Evolutionary conservation across 2,888 invertebrate genomes (phyloP).

Genomic region (Drosophila emarginata): DNA sequence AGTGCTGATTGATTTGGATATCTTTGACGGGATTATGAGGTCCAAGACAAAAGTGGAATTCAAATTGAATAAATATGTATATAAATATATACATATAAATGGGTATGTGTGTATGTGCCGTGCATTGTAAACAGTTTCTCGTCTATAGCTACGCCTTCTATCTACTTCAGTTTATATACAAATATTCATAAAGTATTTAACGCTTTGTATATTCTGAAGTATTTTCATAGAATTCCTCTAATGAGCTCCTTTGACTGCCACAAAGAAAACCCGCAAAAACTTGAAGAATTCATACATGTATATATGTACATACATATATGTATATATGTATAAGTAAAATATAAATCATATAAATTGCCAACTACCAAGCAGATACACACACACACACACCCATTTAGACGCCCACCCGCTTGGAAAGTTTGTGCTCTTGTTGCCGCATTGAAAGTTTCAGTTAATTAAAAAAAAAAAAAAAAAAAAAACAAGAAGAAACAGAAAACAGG

Average conservation of each 20-base stretch:
- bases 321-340: background rate
- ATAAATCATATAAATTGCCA: conserved; percentile 19
- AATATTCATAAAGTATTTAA: background rate
- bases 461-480: conserved; percentile 9
- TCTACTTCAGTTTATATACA: background rate
- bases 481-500: background rate
- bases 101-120: background rate
- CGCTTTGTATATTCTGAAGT: background rate
- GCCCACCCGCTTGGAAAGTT: conserved; percentile 32
- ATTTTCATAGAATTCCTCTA: background rate
- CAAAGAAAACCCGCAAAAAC: conserved; percentile 57
- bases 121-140: conserved; percentile 14
- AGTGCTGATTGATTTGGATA: conserved; percentile 49
- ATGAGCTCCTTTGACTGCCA: conserved; percentile 23
- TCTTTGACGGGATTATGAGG: conserved; percentile 43
- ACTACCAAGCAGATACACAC: background rate
- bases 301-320: background rate
- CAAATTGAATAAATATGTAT: conserved; percentile 9
- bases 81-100: conserved; percentile 16
- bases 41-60: background rate
- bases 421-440: conserved; percentile 4
- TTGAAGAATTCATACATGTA: conserved; percentile 33
- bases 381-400: background rate
- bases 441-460: conserved; percentile 42
- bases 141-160: conserved; percentile 11